Percentiles rank a stretch among this genome's conserved stretches.
Evolutionary conservation across 2,113 vertebrate genomes (phyloP).

Genomic region (Rhinolophus sinicus): DNA sequence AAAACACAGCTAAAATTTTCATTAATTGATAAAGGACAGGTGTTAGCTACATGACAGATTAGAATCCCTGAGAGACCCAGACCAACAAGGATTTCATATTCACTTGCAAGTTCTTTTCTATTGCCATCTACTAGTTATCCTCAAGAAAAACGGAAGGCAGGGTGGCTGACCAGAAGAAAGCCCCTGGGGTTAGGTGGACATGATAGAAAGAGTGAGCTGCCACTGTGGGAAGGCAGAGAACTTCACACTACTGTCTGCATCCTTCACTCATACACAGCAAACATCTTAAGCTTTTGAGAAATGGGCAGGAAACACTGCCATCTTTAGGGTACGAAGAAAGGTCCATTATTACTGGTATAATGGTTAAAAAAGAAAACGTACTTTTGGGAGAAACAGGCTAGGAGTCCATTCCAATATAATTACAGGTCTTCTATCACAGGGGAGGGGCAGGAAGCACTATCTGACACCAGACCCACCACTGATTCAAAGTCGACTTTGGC

Average conservation of each 20-base stretch:
- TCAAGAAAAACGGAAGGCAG: neutral
- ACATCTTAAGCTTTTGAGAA: neutral
- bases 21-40: neutral
- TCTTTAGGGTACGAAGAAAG: neutral
- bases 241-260: neutral
- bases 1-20: neutral
- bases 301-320: neutral
- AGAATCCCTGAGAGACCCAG: neutral
- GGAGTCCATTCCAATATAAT: neutral
- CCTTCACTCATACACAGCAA: neutral
- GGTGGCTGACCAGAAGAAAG: neutral
- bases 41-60: neutral
- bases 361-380: neutral
- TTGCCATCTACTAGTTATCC: neutral
- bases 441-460: neutral
- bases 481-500: neutral
- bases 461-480: neutral
- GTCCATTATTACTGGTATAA: neutral
- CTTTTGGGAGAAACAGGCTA: neutral
- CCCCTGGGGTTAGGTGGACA: neutral
- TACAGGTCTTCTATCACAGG: too few species aligned
- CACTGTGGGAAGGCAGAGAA: neutral
- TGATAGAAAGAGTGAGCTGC: neutral
- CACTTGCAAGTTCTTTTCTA: neutral
- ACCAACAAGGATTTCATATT: neutral